Evolutionary conservation across 2,888 invertebrate species (phyloP).

Genomic region (Zhengitettix transpicula): DNA sequence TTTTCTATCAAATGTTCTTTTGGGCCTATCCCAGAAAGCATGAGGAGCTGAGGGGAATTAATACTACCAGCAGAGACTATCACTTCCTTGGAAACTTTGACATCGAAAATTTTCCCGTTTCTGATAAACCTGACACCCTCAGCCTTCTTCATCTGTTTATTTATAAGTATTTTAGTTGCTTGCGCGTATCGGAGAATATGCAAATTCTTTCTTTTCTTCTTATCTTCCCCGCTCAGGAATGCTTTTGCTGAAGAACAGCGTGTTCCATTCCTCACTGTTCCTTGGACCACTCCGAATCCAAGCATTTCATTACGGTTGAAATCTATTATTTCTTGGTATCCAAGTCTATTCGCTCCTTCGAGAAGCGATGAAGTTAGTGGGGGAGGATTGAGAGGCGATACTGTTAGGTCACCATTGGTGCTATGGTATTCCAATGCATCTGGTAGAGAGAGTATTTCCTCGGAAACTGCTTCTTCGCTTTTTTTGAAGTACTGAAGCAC

Average conservation of each 20-base stretch:
- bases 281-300: neutral
- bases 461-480: no score
- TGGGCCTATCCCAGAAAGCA: neutral
- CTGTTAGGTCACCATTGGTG: no score
- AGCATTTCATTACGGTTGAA: neutral
- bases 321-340: neutral
- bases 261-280: slow-evolving; percentile 27
- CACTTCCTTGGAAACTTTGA: neutral
- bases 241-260: slow-evolving; percentile 40
- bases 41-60: neutral
- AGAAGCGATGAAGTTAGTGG: no score
- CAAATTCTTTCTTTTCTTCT: slow-evolving; percentile 41
- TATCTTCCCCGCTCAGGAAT: slow-evolving; percentile 37
- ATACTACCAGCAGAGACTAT: neutral
- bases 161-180: slow-evolving; percentile 50
- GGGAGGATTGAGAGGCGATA: no score
- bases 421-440: no score
- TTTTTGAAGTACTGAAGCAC: no score
- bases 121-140: slow-evolving; percentile 50
- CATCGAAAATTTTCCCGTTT: slow-evolving; percentile 24
- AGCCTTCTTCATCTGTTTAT: slow-evolving; percentile 40
- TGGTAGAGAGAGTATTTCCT: no score
- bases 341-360: no score
- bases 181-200: slow-evolving; percentile 42
- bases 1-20: neutral